Percentiles rank a stretch among this genome's conserved stretches.
These are phyloP conservation scores for Hydraecia micacea DNA, from an alignment of 2,888 invertebrate species.

Conservation along the genomic window DNA sequence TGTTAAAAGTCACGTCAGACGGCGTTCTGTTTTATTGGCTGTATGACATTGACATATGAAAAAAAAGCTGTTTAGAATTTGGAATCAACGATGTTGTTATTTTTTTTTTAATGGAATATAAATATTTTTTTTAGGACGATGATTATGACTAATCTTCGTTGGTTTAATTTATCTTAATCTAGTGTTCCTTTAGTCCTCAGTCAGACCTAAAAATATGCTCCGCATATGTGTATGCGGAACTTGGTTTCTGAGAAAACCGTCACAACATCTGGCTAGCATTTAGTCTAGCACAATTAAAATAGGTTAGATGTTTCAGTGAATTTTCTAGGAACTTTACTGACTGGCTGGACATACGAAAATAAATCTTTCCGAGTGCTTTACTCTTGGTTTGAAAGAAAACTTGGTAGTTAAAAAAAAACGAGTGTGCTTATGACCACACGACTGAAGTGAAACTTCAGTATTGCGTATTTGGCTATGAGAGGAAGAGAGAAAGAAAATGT, in stretches of 20 bases:
- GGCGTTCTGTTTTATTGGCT: conserved; percentile 56
- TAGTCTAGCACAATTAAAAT: conserved; percentile 37
- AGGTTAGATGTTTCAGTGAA: conserved; percentile 39
- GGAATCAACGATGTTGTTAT: conserved; percentile 41
- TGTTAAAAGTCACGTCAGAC: conserved; percentile 56
- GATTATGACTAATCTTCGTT: background rate
- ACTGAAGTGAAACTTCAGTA: too few relatives aligned
- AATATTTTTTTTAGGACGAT: background rate
- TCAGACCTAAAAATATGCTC: conserved; percentile 15
- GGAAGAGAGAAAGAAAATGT: too few relatives aligned
- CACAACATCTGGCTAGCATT: conserved; percentile 53
- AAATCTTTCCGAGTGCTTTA: background rate
- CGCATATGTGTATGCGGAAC: conserved; percentile 33
- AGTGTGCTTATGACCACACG: too few relatives aligned
- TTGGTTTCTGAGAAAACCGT: conserved; percentile 46
- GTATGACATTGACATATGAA: conserved; percentile 60
- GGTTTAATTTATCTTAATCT: background rate
- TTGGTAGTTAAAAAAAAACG: too few relatives aligned
- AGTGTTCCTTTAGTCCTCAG: background rate
- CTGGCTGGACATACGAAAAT: conserved; percentile 1
- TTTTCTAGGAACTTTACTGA: conserved; percentile 18
- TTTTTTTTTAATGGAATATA: conserved; percentile 8
- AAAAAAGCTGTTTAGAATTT: conserved; percentile 28
- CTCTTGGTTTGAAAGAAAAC: background rate
- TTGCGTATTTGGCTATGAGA: too few relatives aligned